Percentiles rank a stretch among this genome's conserved stretches.
These are phyloP conservation scores for Tryphoninae sp. DNA, from an alignment of 2,888 invertebrate species.

Conservation along the genomic window DNA sequence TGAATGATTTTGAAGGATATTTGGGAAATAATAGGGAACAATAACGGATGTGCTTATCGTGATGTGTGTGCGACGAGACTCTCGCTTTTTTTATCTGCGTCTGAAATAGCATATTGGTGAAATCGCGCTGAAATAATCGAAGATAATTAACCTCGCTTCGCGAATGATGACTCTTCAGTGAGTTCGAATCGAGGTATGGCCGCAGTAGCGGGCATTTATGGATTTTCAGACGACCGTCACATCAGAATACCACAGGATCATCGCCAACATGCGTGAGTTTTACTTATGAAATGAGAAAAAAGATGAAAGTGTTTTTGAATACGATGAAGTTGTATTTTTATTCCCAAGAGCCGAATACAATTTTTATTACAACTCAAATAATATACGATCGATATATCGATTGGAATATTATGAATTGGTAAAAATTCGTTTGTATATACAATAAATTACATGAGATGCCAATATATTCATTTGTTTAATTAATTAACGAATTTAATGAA, in stretches of 20 bases:
- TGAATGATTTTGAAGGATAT: conserved; percentile 15
- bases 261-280: conserved; percentile 70
- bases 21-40: background rate
- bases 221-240: conserved; percentile 78
- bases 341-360: too few species aligned
- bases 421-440: too few species aligned
- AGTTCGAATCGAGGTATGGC: conserved; percentile 76
- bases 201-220: conserved; percentile 80
- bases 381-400: too few species aligned
- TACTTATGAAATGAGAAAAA: conserved; percentile 5
- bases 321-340: too few species aligned
- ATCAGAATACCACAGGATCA: conserved; percentile 73
- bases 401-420: too few species aligned
- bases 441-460: background rate
- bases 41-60: background rate
- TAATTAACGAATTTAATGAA: too few species aligned
- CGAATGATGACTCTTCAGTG: conserved; percentile 58
- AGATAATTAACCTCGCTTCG: conserved; percentile 40
- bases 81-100: conserved; percentile 1
- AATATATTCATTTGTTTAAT: background rate
- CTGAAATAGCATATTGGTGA: background rate
- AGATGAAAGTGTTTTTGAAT: background rate
- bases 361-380: too few species aligned
- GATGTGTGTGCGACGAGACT: conserved; percentile 40
- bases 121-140: conserved; percentile 22